These are phyloP conservation scores for Columba guinea DNA, from an alignment of 2,797 vertebrate genomes.

Conservation along the genomic window DNA sequence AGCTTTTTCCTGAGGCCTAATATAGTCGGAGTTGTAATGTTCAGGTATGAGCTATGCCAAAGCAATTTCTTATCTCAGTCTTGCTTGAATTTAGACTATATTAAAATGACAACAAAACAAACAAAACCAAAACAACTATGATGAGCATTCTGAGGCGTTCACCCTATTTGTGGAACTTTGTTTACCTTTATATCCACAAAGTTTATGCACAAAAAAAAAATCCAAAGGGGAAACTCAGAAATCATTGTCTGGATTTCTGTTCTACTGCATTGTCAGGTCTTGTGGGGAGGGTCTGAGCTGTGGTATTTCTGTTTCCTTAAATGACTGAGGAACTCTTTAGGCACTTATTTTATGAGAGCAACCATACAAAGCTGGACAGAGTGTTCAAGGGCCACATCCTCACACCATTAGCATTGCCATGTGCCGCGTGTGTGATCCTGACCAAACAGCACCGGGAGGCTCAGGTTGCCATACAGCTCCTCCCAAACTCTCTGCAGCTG, in stretches of 20 bases:
- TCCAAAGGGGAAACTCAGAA: background rate
- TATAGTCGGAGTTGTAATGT: background rate
- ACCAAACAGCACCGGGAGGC: accelerated
- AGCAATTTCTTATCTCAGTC: background rate
- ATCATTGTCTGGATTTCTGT: background rate
- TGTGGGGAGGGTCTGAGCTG: background rate
- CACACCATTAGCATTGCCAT: background rate
- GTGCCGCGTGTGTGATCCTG: background rate
- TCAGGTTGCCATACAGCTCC: background rate
- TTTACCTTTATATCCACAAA: background rate
- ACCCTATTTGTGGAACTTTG: background rate
- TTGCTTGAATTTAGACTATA: background rate
- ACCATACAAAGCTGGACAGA: accelerated
- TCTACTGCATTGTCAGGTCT: background rate
- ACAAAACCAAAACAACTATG: background rate
- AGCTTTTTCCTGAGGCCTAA: background rate
- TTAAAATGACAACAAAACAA: background rate
- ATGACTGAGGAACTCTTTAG: background rate
- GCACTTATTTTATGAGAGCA: background rate
- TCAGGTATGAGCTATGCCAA: background rate
- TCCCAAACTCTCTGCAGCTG: background rate
- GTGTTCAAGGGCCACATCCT: background rate
- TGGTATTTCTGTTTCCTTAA: background rate
- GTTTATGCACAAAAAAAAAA: background rate
- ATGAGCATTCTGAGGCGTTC: background rate